A percentile compares a stretch with the other conserved stretches of the same genome.
Evolutionary conservation across 1,140 invertebrate genomes (phyloP).

Genomic region (Drosophila auraria): DNA sequence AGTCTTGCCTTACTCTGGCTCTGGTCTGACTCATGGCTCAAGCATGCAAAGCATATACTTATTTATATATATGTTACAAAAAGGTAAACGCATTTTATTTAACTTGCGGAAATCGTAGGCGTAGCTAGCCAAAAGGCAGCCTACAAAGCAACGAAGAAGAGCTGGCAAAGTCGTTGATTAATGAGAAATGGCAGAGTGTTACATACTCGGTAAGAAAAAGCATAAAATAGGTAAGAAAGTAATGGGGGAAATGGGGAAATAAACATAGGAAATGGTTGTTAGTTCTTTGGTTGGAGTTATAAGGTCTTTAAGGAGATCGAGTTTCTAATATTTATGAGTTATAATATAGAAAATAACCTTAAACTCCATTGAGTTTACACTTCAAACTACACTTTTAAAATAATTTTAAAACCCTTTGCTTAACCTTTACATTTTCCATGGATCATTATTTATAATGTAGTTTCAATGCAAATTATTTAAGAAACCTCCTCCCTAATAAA

Average conservation of each 20-base stretch:
- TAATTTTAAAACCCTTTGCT: too few relatives aligned
- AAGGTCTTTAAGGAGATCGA: too few relatives aligned
- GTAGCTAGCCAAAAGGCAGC: slow-evolving; percentile 47
- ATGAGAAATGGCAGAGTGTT: slow-evolving; percentile 31
- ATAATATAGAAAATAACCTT: not conserved
- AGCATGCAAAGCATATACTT: slow-evolving; percentile 22
- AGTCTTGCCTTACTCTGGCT: slow-evolving; percentile 39
- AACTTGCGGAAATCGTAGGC: slow-evolving; percentile 70
- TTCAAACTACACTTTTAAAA: not conserved
- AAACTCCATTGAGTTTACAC: not conserved
- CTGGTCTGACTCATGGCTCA: slow-evolving; percentile 48
- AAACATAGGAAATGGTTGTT: slow-evolving; percentile 2
- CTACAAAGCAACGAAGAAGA: slow-evolving; percentile 19
- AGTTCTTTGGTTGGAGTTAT: not conserved
- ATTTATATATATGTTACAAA: slow-evolving; percentile 12
- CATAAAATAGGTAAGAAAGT: slow-evolving; percentile 1
- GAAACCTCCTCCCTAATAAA: slow-evolving; percentile 1
- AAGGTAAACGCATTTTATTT: slow-evolving; percentile 39
- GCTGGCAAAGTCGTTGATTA: slow-evolving; percentile 11
- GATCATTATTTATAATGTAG: too few relatives aligned
- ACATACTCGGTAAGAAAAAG: slow-evolving; percentile 1
- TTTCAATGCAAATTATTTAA: not conserved
- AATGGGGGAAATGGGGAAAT: slow-evolving; percentile 3
- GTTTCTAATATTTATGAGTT: too few relatives aligned
- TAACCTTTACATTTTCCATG: not conserved